Conservation (phyloP, 2,113 vertebrate genomes). For the Anarrhichthys ocellatus region DNA sequence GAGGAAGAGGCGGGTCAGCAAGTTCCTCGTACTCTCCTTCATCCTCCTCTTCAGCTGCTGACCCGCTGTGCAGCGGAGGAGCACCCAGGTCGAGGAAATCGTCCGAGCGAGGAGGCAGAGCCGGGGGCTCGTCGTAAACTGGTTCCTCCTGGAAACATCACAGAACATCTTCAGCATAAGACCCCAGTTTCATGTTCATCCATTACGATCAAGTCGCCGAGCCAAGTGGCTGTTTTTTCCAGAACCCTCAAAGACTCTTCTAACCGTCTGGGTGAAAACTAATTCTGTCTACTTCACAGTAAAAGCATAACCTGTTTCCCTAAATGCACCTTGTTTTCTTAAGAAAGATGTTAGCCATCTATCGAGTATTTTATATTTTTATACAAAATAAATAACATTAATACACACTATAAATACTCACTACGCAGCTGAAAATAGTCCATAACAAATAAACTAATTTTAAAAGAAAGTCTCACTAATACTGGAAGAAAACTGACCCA, state of each 20-base stretch:
- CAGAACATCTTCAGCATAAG: background rate
- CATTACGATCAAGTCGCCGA: background rate
- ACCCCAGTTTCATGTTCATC: background rate
- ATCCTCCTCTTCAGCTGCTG: background rate
- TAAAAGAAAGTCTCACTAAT: too few relatives aligned
- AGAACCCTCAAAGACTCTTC: background rate
- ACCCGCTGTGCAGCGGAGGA: slow-evolving; percentile 14
- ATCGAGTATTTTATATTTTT: background rate
- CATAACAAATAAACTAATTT: background rate
- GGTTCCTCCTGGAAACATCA: slow-evolving; percentile 48
- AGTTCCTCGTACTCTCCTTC: slow-evolving; percentile 87
- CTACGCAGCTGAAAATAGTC: background rate
- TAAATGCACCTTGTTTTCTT: background rate
- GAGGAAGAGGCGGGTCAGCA: background rate
- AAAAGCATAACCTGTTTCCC: background rate
- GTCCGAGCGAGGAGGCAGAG: slow-evolving; percentile 62
- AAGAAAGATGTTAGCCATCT: background rate
- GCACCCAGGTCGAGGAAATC: slow-evolving; percentile 36
- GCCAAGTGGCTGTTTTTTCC: background rate
- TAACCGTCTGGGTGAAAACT: background rate
- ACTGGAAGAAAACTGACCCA: too few relatives aligned
- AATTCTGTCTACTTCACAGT: background rate
- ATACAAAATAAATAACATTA: background rate
- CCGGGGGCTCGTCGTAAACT: slow-evolving; percentile 65
- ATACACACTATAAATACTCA: background rate